These are phyloP conservation scores for Hedya salicella DNA, from an alignment of 2,888 invertebrate species.

Conservation along the genomic window DNA sequence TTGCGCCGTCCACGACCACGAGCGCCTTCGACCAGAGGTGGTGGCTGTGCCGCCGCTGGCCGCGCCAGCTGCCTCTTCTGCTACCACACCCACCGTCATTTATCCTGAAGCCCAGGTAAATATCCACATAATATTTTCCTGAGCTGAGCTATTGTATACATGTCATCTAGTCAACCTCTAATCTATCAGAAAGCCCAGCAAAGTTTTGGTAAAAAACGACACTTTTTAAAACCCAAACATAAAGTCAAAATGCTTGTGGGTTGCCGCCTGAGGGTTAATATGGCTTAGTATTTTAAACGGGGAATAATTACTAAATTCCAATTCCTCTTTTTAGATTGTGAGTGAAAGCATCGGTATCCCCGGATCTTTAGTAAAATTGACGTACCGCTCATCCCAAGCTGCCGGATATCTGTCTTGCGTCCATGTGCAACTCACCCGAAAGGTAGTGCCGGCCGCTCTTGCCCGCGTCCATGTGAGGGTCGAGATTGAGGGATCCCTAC, in stretches of 20 bases:
- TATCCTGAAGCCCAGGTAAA: conserved; percentile 95
- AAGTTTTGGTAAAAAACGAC: no score
- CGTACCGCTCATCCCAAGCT: conserved; percentile 98
- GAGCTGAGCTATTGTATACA: no score
- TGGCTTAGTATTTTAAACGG: no score
- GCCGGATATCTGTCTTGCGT: conserved; percentile 97
- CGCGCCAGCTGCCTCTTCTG: conserved; percentile 95
- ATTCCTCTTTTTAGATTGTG: conserved; percentile 88
- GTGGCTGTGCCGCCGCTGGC: conserved; percentile 96
- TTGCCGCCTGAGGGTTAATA: no score
- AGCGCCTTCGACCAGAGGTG: conserved; percentile 92
- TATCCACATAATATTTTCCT: neutral
- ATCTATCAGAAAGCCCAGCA: no score
- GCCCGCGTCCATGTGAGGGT: conserved; percentile 96
- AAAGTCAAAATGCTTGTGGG: no score
- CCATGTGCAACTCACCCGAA: conserved; percentile 93
- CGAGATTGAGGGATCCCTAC: conserved; percentile 96
- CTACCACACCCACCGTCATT: conserved; percentile 93
- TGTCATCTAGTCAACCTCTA: no score
- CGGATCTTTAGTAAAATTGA: conserved; percentile 95
- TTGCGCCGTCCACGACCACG: conserved; percentile 95
- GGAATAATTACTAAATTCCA: no score
- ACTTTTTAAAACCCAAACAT: no score
- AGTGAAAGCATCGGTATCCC: conserved; percentile 98
- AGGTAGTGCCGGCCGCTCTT: conserved; percentile 91